phyloP scores from a whole-genome alignment of 2,797 vertebrate genomes.

The Bradypodion pumilum region DNA sequence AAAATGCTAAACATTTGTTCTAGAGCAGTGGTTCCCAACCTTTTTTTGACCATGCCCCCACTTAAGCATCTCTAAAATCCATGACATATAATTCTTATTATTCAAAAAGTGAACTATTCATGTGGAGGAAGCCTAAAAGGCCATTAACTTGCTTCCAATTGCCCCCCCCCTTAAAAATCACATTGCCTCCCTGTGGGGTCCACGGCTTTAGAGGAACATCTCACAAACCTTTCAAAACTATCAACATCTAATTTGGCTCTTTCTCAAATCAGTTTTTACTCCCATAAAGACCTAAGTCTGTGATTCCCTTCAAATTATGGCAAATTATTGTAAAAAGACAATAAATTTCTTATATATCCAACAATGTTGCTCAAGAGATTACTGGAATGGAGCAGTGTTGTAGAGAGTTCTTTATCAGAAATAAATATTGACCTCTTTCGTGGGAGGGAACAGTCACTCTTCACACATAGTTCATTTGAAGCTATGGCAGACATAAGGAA shows the following conservation, averaged over 20 bases:
- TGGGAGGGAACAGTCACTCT: not conserved
- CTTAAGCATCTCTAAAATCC: no score
- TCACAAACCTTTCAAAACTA: constrained; percentile 23
- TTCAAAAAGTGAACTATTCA: no score
- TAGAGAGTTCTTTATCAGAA: constrained; percentile 2
- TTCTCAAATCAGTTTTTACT: not conserved
- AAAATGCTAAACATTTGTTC: not conserved
- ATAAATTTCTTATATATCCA: not conserved
- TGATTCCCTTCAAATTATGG: not conserved
- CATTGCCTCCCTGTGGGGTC: no score
- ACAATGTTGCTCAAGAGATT: constrained; percentile 3
- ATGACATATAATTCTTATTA: no score
- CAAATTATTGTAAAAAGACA: not conserved
- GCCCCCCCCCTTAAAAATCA: no score
- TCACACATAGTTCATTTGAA: not conserved
- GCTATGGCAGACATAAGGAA: not conserved
- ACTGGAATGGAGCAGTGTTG: constrained; percentile 7
- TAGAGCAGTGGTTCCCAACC: no score
- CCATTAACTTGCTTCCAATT: no score
- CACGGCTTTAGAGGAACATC: no score
- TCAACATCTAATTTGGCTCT: not conserved
- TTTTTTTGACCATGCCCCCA: no score
- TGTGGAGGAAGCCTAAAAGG: no score
- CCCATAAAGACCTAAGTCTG: not conserved
- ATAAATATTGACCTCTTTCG: not conserved